phyloP scores from a whole-genome alignment of 2,797 vertebrate genomes.

The Gymnodraco acuticeps region DNA sequence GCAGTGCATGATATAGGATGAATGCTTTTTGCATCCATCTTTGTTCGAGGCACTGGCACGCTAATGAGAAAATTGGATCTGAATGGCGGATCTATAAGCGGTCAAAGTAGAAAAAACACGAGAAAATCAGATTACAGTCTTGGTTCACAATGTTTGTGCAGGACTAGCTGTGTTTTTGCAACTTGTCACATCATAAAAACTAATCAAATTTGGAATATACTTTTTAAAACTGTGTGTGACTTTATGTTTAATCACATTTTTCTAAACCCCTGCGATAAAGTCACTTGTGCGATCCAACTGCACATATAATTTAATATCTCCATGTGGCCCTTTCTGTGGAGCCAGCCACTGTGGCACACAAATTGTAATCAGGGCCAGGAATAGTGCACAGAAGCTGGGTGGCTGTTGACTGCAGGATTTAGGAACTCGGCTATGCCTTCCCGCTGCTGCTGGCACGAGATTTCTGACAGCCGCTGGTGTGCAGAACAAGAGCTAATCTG shows the following conservation, averaged over 20 bases:
- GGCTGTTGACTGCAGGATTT: constrained; percentile 74
- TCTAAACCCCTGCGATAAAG: constrained; percentile 21
- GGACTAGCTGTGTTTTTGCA: constrained; percentile 25
- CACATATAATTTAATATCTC: constrained; percentile 65
- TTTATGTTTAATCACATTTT: constrained; percentile 35
- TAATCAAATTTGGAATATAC: constrained; percentile 10
- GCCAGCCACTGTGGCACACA: constrained; percentile 62
- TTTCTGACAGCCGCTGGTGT: constrained; percentile 67
- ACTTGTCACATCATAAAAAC: constrained; percentile 10
- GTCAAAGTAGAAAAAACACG: constrained; percentile 42
- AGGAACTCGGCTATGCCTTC: constrained; percentile 64
- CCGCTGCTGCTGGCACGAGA: constrained; percentile 63
- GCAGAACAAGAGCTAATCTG: constrained; percentile 79
- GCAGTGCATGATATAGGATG: constrained; percentile 30
- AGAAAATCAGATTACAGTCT: constrained; percentile 41
- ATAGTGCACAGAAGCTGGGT: constrained; percentile 56
- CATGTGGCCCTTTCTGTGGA: constrained; percentile 51
- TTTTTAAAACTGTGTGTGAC: constrained; percentile 5
- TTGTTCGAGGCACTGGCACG: constrained; percentile 48
- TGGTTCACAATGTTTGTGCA: constrained; percentile 20
- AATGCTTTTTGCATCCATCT: constrained; percentile 56
- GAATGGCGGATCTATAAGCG: constrained; percentile 63
- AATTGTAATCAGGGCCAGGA: constrained; percentile 70
- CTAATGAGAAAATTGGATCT: constrained; percentile 70
- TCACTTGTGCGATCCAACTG: constrained; percentile 30